Evolutionary conservation across 2,113 vertebrate genomes (phyloP).

Genomic region (Riparia riparia): DNA sequence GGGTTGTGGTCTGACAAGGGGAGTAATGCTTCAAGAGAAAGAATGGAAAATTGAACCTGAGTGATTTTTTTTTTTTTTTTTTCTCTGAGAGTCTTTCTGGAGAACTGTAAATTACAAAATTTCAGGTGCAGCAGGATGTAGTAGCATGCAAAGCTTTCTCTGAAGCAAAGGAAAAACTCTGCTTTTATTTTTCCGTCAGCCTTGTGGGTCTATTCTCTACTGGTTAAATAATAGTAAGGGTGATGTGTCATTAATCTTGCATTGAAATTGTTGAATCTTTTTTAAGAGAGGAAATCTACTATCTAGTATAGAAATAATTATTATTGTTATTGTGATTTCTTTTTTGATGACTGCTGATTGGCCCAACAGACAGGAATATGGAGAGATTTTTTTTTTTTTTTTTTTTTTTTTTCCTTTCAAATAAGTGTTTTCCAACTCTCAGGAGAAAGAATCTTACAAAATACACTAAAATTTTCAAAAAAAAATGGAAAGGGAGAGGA

Average conservation of each 20-base stretch:
- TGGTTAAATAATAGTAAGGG: not conserved
- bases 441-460: not conserved
- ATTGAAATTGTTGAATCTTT: not conserved
- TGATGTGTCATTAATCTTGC: not conserved
- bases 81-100: not conserved
- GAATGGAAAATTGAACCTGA: not conserved
- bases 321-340: not conserved
- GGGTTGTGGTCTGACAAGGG: not conserved
- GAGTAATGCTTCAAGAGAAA: not conserved
- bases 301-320: not conserved
- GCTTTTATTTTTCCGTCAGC: not conserved
- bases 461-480: not conserved
- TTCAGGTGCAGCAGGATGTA: not conserved
- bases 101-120: not conserved
- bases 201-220: not conserved
- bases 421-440: not conserved
- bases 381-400: not conserved
- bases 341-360: not conserved
- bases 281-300: not conserved
- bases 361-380: not conserved
- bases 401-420: not conserved
- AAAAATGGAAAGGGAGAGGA: not conserved
- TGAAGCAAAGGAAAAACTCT: not conserved
- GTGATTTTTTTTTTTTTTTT: not conserved
- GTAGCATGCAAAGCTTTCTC: not conserved